phyloP scores from a whole-genome alignment of 1,140 invertebrate genomes.

The Olivierus martensii region DNA sequence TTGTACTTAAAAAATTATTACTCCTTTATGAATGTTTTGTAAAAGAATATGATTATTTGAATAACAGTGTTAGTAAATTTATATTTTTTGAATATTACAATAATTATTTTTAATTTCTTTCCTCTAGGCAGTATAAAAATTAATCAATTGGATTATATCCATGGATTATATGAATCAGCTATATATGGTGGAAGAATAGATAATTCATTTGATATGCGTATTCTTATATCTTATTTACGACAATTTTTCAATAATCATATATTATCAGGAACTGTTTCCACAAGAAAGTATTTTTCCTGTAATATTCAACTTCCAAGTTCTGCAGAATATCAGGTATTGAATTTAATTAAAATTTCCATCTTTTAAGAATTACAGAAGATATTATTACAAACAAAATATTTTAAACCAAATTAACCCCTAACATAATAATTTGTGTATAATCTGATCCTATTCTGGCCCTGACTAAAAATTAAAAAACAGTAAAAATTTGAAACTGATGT shows the following conservation, averaged over 20 bases:
- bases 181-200: conserved; percentile 82
- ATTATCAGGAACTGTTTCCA: conserved; percentile 38
- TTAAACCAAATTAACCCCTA: too few species aligned
- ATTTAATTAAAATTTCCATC: too few species aligned
- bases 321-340: conserved; percentile 35
- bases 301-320: conserved; percentile 36
- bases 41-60: too few species aligned
- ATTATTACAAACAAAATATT: too few species aligned
- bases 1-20: too few species aligned
- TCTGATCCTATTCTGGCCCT: too few species aligned
- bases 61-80: too few species aligned
- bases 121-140: not conserved
- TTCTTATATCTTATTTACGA: conserved; percentile 56
- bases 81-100: not conserved
- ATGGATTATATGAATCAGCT: conserved; percentile 61
- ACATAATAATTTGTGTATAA: too few species aligned
- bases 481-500: too few species aligned
- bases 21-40: too few species aligned
- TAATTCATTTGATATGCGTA: conserved; percentile 57
- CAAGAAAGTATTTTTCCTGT: conserved; percentile 38
- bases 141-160: conserved; percentile 59
- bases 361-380: too few species aligned
- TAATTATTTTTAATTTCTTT: not conserved
- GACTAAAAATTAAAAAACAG: too few species aligned
- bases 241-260: conserved; percentile 48